Evolutionary conservation across 2,888 invertebrate species (phyloP).

Genomic region (Ashinkailepas kermadecensis): DNA sequence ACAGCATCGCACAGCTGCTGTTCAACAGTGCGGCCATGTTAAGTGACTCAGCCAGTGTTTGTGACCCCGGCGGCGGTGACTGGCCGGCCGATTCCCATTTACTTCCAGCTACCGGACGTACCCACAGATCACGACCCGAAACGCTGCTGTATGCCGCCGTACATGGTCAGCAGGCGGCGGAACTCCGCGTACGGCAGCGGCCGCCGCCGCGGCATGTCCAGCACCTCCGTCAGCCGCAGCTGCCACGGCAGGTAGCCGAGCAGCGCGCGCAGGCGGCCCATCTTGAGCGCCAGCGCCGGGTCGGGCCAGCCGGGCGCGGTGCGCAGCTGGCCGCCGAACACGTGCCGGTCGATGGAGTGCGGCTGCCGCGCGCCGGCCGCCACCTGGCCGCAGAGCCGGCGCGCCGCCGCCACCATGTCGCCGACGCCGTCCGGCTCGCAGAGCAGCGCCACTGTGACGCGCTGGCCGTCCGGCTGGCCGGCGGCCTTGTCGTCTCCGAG

Average conservation of each 20-base stretch:
- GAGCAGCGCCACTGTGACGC: constrained; percentile 5
- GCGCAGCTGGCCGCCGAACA: background rate
- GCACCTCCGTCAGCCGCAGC: constrained; percentile 16
- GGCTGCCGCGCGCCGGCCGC: background rate
- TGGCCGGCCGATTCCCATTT: no score
- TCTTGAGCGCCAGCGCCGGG: constrained; percentile 8
- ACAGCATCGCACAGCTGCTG: no score
- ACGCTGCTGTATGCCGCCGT: constrained; percentile 15
- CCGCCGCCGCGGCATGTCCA: background rate
- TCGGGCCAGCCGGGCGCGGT: background rate
- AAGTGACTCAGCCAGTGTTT: no score
- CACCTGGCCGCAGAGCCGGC: constrained; percentile 19
- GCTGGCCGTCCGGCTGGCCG: background rate
- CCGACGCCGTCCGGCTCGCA: constrained; percentile 12
- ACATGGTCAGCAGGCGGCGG: background rate
- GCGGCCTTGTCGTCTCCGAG: background rate
- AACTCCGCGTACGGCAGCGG: background rate
- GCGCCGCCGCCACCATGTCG: constrained; percentile 12
- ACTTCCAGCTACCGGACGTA: no score
- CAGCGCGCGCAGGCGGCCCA: background rate
- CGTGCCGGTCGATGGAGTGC: background rate
- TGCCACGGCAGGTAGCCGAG: constrained; percentile 23
- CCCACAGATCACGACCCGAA: background rate
- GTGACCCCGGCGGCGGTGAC: no score
- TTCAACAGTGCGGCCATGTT: no score